Base-by-base conservation (phyloP, 2,797 vertebrate genomes). In the Gymnoscopelus braueri region DNA sequence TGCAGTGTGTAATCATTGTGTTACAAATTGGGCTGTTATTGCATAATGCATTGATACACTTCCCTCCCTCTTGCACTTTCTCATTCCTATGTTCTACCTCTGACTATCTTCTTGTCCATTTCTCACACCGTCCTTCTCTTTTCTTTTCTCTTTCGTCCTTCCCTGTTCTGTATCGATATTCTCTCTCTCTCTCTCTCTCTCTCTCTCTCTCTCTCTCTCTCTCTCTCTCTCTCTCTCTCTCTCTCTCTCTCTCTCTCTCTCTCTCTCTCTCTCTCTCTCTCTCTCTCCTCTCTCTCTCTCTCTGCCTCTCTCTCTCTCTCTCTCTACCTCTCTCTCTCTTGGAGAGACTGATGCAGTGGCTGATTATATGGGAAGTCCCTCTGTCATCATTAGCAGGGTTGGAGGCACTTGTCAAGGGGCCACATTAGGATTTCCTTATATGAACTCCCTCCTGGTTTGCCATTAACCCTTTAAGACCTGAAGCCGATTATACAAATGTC, bases 361-460 rank as follows among this genome's bases (percentile, higher is more conserved):
- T 93, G 83, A 89, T 89, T 89, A 89, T 84, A 83, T 75, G 77
- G 84, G 90, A 91, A 91, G 88, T 91, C 89, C 87, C 85, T 93
- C 89, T 91, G 88, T 93, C 91, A 93, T 91, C 83, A 79, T 92
- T 92, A 92, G 85, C 58, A 1, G 72, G 80, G 85, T 81, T 83
- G 85, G 79, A 88, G 85, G 80, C 86, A 74, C 89, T 88, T 90
- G 89, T 90, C 91, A 87, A 35, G 80, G 64, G 79, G 85, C 81
- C 79, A 73, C 85, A 89, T 90, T 89, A 91, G 77, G 85, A 89
- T 84, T 87, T 89, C 86, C 86, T 84, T 71, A 79, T 84, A 80
- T 84, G 76, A 87, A 78, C 76, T 87, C 78, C 53, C 77, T 71
- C 78, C 75, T 70, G 70, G 76, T 73, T 83, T 35, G 24, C 63